These are phyloP conservation scores for Cromileptes altivelis DNA, from an alignment of 2,113 vertebrate species.

Conservation along the genomic window DNA sequence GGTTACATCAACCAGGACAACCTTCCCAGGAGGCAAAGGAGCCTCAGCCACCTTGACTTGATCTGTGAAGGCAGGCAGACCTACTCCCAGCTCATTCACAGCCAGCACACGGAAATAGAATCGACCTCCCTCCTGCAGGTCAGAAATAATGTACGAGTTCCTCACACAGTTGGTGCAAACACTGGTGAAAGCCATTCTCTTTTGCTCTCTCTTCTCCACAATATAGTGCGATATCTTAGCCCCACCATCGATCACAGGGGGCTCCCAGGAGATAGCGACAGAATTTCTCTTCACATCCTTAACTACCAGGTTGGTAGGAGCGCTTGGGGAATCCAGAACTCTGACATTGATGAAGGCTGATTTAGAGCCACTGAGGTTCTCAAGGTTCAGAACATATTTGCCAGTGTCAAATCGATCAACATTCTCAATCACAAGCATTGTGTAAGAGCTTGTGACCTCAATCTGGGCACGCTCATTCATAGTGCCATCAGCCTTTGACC, in stretches of 20 bases:
- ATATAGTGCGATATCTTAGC: constrained; percentile 98
- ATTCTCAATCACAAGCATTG: constrained; percentile 97
- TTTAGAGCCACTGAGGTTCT: constrained; percentile 96
- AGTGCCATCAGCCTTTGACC: constrained; percentile 93
- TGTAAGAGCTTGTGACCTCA: constrained; percentile 96
- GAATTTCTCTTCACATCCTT: constrained; percentile 95
- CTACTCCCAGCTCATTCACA: constrained; percentile 95
- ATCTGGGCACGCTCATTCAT: constrained; percentile 94
- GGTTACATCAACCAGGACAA: constrained; percentile 93
- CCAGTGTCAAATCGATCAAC: constrained; percentile 98
- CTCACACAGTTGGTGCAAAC: constrained; percentile 94
- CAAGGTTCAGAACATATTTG: constrained; percentile 94
- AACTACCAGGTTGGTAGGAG: constrained; percentile 91
- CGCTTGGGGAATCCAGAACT: constrained; percentile 97
- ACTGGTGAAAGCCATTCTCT: constrained; percentile 95
- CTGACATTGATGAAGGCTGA: constrained; percentile 97
- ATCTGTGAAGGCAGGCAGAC: constrained; percentile 92
- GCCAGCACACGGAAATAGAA: constrained; percentile 97
- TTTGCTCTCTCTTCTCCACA: constrained; percentile 96
- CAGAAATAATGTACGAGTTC: constrained; percentile 92
- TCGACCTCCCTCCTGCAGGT: constrained; percentile 92
- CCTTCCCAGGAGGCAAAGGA: constrained; percentile 94
- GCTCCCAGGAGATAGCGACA: constrained; percentile 94
- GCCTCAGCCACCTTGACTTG: constrained; percentile 92
- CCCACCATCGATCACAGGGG: constrained; percentile 96